phyloP scores from a whole-genome alignment of 2,113 vertebrate genomes.

The Sander lucioperca region DNA sequence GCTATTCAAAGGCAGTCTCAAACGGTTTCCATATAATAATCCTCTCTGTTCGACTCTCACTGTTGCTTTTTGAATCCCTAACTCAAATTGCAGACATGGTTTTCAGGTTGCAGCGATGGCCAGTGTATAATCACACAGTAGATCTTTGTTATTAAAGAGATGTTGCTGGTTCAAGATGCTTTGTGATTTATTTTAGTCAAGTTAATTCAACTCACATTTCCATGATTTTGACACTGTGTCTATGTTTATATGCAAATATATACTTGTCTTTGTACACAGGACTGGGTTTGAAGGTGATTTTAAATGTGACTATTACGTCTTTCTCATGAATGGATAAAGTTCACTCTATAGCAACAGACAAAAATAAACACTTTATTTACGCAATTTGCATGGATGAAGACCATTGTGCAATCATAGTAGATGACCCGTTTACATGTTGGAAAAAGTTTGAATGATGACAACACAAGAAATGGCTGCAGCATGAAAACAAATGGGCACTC shows the following conservation, averaged over 20 bases:
- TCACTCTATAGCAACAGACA: background rate
- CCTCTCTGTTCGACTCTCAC: background rate
- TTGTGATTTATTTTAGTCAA: background rate
- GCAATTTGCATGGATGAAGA: background rate
- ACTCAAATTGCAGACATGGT: constrained; percentile 26
- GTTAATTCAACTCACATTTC: background rate
- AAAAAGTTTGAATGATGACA: background rate
- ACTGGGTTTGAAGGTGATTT: background rate
- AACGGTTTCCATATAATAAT: background rate
- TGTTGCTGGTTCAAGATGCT: background rate
- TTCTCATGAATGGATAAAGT: background rate
- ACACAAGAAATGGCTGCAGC: background rate
- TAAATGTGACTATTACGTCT: background rate
- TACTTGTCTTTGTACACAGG: background rate
- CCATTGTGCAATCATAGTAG: background rate
- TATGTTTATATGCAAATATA: background rate
- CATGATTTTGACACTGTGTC: background rate
- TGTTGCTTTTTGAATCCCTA: constrained; percentile 22
- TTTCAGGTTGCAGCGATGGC: background rate
- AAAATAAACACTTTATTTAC: constrained; percentile 31
- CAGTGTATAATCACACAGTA: background rate
- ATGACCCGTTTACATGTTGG: background rate
- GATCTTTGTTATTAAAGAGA: constrained; percentile 48
- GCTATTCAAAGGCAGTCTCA: constrained; percentile 1
- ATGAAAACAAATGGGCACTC: constrained; percentile 31